Percentiles rank a stretch among this genome's conserved stretches.
Evolutionary conservation across 2,888 invertebrate species (phyloP).

Genomic region (Beris chalybata): DNA sequence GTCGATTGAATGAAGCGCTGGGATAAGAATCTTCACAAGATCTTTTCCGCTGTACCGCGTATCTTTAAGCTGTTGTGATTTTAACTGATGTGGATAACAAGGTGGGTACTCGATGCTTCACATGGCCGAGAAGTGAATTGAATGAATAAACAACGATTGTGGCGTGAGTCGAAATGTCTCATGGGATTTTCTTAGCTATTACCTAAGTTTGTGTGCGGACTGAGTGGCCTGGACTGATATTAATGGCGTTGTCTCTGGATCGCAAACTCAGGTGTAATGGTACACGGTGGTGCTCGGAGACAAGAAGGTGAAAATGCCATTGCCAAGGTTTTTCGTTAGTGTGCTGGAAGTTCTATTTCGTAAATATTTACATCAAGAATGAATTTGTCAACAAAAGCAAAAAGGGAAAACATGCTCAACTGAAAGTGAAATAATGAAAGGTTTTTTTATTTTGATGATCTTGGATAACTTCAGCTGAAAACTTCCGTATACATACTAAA

Average conservation of each 20-base stretch:
- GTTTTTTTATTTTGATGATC: background rate
- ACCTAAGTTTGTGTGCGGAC: too few relatives aligned
- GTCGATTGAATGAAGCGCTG: background rate
- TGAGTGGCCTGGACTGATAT: background rate
- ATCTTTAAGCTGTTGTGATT: background rate
- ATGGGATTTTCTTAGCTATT: conserved; percentile 2
- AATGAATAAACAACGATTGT: conserved; percentile 14
- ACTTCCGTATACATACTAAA: too few relatives aligned
- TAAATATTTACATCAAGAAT: conserved; percentile 25
- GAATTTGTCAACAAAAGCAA: conserved; percentile 27
- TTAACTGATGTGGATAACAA: conserved; percentile 7
- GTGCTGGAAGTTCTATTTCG: conserved; percentile 7
- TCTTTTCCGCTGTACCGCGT: background rate
- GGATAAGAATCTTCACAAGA: conserved; percentile 25
- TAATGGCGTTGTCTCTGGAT: background rate
- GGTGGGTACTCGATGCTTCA: conserved; percentile 7
- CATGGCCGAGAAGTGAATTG: conserved; percentile 25
- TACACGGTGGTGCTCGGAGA: background rate
- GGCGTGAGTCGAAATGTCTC: conserved; percentile 22
- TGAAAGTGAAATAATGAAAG: conserved; percentile 9
- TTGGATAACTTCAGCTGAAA: too few relatives aligned
- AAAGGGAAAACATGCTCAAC: background rate
- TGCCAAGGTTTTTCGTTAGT: conserved; percentile 21
- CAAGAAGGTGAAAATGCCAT: conserved; percentile 23
- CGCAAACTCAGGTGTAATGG: conserved; percentile 7